Percentiles rank a stretch among this genome's conserved stretches.
Evolutionary conservation across 2,113 vertebrate genomes (phyloP).

Genomic region (Brachionichthys hirsutus): DNA sequence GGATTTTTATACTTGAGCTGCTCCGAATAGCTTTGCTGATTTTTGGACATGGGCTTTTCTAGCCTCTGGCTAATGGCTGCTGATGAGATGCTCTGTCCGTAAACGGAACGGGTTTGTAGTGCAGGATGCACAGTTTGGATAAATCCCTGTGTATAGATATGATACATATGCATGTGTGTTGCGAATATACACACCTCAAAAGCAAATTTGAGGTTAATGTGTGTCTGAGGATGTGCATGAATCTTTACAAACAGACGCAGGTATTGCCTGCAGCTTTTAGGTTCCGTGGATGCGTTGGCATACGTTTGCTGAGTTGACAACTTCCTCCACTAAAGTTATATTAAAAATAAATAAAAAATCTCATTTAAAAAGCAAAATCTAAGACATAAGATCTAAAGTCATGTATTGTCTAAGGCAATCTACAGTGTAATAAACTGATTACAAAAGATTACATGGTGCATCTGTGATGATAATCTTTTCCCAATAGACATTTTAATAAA

Average conservation of each 20-base stretch:
- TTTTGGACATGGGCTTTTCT: constrained; percentile 55
- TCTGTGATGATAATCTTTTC: background rate
- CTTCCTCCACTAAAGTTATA: too few relatives aligned
- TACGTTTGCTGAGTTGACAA: too few relatives aligned
- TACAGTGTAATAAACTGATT: background rate
- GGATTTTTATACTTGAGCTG: constrained; percentile 42
- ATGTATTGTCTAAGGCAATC: too few relatives aligned
- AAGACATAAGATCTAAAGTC: too few relatives aligned
- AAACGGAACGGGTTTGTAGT: background rate
- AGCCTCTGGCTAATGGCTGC: constrained; percentile 50
- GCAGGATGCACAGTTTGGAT: constrained; percentile 4
- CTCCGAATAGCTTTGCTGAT: constrained; percentile 26
- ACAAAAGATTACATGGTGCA: background rate
- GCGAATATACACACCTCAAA: constrained; percentile 1
- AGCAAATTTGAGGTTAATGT: background rate
- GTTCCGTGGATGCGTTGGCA: too few relatives aligned
- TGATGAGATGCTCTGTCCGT: constrained; percentile 30
- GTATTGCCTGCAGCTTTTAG: too few relatives aligned
- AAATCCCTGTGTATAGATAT: constrained; percentile 3
- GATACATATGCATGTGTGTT: background rate
- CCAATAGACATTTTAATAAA: background rate
- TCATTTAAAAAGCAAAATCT: too few relatives aligned
- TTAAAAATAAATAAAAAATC: too few relatives aligned
- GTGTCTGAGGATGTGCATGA: background rate
- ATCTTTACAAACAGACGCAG: constrained; percentile 2